Conservation (phyloP, 2,888 invertebrate genomes). For the Cephus pygmeus region DNA sequence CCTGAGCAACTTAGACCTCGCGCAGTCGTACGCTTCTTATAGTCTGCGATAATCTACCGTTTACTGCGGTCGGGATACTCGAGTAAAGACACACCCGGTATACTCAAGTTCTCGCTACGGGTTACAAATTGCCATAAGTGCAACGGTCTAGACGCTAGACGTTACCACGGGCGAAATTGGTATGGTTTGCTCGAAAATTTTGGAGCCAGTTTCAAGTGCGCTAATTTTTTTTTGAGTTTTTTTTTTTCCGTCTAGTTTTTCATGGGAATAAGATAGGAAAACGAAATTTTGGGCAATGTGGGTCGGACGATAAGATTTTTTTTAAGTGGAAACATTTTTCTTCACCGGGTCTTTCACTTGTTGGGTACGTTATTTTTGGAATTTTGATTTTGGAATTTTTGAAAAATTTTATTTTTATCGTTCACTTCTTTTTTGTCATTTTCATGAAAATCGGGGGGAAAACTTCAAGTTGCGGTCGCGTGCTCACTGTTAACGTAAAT, state of each 20-base stretch:
- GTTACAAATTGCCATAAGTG: neutral
- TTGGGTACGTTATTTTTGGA: neutral
- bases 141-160: neutral
- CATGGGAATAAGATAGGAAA: too few species aligned
- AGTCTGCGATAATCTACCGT: neutral
- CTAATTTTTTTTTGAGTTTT: neutral
- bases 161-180: neutral
- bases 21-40: neutral
- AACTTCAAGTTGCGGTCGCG: slow-evolving; percentile 29
- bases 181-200: neutral
- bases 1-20: neutral
- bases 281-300: neutral
- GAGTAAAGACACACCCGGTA: neutral
- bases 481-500: slow-evolving; percentile 43
- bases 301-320: neutral
- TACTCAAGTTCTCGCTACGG: neutral
- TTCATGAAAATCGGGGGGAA: neutral
- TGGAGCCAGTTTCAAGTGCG: neutral
- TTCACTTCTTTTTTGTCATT: neutral
- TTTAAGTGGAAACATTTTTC: neutral
- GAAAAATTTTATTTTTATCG: neutral
- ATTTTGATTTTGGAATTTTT: neutral
- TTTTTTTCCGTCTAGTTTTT: neutral
- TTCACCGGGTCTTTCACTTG: neutral
- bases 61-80: neutral